phyloP scores from a whole-genome alignment of 2,888 invertebrate genomes.

The Drosophila prostipennis region DNA sequence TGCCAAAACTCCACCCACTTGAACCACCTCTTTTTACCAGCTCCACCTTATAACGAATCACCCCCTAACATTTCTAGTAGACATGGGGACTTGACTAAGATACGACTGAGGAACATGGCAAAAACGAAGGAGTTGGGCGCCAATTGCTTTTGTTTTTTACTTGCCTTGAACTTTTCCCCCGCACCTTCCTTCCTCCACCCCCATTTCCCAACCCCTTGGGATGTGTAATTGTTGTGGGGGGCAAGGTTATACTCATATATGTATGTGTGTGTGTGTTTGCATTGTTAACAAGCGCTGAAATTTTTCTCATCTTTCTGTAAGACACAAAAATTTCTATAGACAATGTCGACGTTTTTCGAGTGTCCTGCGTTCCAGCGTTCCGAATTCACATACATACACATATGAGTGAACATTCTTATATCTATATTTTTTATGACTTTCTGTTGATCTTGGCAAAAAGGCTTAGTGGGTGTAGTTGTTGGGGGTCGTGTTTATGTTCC shows the following conservation, averaged over 20 bases:
- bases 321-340: constrained; percentile 66
- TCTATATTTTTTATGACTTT: constrained; percentile 74
- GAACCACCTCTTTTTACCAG: background rate
- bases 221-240: constrained; percentile 30
- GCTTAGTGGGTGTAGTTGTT: constrained; percentile 1
- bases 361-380: constrained; percentile 21
- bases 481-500: constrained; percentile 52
- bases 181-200: background rate
- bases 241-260: constrained; percentile 30
- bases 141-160: constrained; percentile 62
- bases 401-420: constrained; percentile 39
- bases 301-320: constrained; percentile 69
- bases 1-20: background rate
- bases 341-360: constrained; percentile 38
- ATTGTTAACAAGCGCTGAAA: constrained; percentile 69
- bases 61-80: constrained; percentile 10
- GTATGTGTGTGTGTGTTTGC: constrained; percentile 46
- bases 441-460: constrained; percentile 63
- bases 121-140: constrained; percentile 21
- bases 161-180: constrained; percentile 66
- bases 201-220: background rate
- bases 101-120: constrained; percentile 20
- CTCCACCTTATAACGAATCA: background rate
- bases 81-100: constrained; percentile 31
- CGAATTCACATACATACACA: background rate